Evolutionary conservation across 2,797 vertebrate species (phyloP), one percentile per base, ranked within the genome.

Genomic region (Buceros bicornis): DNA sequence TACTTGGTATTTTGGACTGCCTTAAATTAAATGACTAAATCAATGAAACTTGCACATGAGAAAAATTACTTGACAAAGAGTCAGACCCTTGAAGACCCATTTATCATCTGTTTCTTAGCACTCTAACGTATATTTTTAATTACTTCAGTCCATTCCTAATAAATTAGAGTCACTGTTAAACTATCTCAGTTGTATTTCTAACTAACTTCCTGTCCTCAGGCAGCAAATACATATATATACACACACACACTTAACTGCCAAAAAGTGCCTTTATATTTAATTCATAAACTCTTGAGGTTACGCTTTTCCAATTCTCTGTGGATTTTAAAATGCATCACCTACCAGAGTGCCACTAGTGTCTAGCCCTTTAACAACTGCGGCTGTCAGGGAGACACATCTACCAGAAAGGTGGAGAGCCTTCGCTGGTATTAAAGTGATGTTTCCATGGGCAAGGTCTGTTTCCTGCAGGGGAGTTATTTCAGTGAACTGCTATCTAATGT

Each of bases 181-280:
- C 48, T 85, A 42, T 89, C 69, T 82, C 74, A 82, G 42, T 82
- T 94, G 71, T 97, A 56, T 57, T 90, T 93, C 51, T 80, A 94
- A 70, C 54, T 83, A 80, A 83, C 50, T 57, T 90, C 76, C 76
- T 87, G 77, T 93, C 81, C 86, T 89, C 66, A 47, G 93, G 64
- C 86, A 82, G 92, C 86, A 94, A 61, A 89, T 94, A 64, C 47
- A 77, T 83, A 40, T 40, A 40, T 40, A 40, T 40, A 40, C 37
- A 40, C 12, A 40, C 12, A 77, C 61, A 87, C 45, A 65, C 45
- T 82, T 94, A 88, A 85, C 81, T 96, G 83, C 94, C 94, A 93
- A 61, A 62, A 96, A 76, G 81, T 97, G 95, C 92, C 96, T 97
- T 96, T 86, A 74, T 95, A 95, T 90, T 94, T 89, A 93, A 96